Conservation (phyloP, 2,113 vertebrate genomes). For the Aegithalos caudatus region DNA sequence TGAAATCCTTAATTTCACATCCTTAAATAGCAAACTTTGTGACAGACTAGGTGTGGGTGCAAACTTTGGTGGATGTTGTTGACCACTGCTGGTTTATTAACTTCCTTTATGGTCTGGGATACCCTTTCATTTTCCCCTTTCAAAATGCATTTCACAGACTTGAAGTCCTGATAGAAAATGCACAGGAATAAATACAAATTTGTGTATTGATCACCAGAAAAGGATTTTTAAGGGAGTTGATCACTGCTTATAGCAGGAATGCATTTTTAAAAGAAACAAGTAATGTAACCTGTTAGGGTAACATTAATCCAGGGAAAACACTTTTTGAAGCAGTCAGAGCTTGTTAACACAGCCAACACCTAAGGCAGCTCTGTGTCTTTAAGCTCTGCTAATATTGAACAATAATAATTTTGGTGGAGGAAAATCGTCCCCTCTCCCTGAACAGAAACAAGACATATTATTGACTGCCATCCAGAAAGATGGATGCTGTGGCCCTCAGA, state of each 20-base stretch:
- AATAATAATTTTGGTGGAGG: constrained; percentile 39
- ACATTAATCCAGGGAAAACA: constrained; percentile 25
- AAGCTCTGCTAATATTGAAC: constrained; percentile 40
- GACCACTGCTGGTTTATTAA: not conserved
- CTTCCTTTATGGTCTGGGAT: not conserved
- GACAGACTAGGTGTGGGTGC: not conserved
- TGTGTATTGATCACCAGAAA: not conserved
- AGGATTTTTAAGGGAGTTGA: not conserved
- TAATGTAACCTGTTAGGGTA: not conserved
- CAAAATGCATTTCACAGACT: not conserved
- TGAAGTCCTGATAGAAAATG: not conserved
- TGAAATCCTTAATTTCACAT: not conserved
- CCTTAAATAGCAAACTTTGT: not conserved
- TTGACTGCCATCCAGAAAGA: constrained; percentile 46
- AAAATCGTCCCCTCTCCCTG: constrained; percentile 21
- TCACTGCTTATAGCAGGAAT: not conserved
- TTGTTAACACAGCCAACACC: constrained; percentile 38
- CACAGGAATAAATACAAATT: not conserved
- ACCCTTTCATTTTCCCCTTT: not conserved
- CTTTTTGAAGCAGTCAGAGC: not conserved
- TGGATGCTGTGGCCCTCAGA: constrained; percentile 28
- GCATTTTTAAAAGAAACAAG: not conserved
- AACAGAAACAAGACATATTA: constrained; percentile 47
- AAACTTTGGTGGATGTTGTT: not conserved
- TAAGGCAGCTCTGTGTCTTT: constrained; percentile 14